Evolutionary conservation across 2,888 invertebrate species (phyloP), one percentile per base, ranked within the genome.

Genomic region (Dasypogon diadema): DNA sequence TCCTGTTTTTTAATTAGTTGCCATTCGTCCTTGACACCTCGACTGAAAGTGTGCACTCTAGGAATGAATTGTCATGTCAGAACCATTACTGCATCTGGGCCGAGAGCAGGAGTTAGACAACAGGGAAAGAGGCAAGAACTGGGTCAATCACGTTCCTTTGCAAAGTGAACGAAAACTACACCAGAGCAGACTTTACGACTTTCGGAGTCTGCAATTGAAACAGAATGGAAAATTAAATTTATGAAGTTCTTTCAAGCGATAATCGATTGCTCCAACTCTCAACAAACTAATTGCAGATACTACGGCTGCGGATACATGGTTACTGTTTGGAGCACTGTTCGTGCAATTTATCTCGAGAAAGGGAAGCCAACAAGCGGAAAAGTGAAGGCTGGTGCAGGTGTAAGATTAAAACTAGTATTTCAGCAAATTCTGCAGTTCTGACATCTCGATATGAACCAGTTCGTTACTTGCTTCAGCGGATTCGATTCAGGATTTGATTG

Each of bases 11-110:
- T 65, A 65, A 65, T 65, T 65, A 65, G 48, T 42, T 16, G 14
- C 14, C 12, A 46, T 65, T 46, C 65, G 65, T 65, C 65, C 65
- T 65, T 65, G 65, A 65, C 65, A 65, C 65, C 46, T 46, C 12
- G 24, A n/a, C 24, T 46, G 65, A 48, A n/a, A 65, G 65, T 65
- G 37, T 18, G 48, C 65, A 65, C 65, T 46, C 48, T 46, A 37
- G 65, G 22, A 48, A 24, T 65, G 65, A n/a, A 65, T 65, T 65
- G 65, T 65, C 65, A 42, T 46, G 24, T 24, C 24, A 26, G 6
- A 34, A 10, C 2, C 21, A 24, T 46, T 10, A 37, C 24, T 48
- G 48, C 65, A 16, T 5, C 14, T 22, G 16, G 14, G 1, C 24
- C 26, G 65, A 65, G 24, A 14, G 14, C 24, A 48, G 24, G 42